Percentiles rank a stretch among this genome's conserved stretches.
Conservation (phyloP, 2,797 vertebrate species). For the Sebastes steindachneri region DNA sequence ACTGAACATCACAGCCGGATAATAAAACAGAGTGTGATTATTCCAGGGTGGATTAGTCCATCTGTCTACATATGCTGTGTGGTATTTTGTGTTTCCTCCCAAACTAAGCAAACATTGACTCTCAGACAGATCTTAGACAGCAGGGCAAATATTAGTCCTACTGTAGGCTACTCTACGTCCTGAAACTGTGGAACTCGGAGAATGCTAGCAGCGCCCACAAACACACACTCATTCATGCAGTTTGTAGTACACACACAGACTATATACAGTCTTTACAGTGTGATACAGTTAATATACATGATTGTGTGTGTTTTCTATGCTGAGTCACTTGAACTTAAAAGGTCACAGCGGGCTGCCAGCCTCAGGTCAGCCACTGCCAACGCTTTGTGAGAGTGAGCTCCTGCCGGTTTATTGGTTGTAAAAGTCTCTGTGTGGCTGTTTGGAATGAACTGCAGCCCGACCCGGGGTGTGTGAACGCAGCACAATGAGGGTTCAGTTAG, state of each 20-base stretch:
- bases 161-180: slow-evolving; percentile 18
- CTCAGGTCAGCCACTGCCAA: neutral
- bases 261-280: neutral
- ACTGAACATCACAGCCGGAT: neutral
- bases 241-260: neutral
- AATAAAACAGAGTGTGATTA: neutral
- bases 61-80: slow-evolving; percentile 2
- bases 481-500: slow-evolving; percentile 63
- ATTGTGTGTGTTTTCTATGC: neutral
- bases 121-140: slow-evolving; percentile 51
- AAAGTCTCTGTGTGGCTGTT: slow-evolving; percentile 32
- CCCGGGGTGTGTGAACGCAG: slow-evolving; percentile 18
- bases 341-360: neutral
- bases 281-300: neutral
- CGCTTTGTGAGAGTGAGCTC: neutral
- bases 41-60: neutral
- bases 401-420: slow-evolving; percentile 26
- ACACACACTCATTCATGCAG: neutral
- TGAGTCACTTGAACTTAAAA: neutral
- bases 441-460: slow-evolving; percentile 1
- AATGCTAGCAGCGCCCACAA: slow-evolving; percentile 24
- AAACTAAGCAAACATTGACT: slow-evolving; percentile 27
- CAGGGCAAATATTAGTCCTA: slow-evolving; percentile 57
- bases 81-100: slow-evolving; percentile 50
- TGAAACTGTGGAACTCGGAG: slow-evolving; percentile 30